Percentiles rank a stretch among this genome's conserved stretches.
Evolutionary conservation across 2,797 vertebrate species (phyloP).

Genomic region (Myotis daubentonii): DNA sequence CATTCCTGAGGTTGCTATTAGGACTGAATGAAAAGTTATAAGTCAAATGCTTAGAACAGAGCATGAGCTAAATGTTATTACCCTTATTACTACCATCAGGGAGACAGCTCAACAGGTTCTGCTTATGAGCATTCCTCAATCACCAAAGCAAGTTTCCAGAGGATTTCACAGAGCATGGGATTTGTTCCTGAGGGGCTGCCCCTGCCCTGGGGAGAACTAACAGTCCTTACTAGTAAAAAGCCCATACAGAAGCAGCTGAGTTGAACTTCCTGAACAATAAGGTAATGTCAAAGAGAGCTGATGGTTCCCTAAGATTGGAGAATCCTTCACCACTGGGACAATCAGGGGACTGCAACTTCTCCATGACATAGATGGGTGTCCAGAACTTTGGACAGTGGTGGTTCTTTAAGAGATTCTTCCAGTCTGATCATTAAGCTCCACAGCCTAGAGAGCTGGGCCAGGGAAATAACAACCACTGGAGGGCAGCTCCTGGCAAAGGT

Average conservation of each 20-base stretch:
- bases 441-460: background rate
- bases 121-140: constrained; percentile 17
- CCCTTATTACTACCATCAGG: background rate
- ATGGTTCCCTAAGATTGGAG: background rate
- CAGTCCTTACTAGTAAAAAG: constrained; percentile 22
- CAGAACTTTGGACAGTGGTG: background rate
- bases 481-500: background rate
- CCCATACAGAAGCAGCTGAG: background rate
- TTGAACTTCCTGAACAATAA: background rate
- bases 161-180: background rate
- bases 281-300: background rate
- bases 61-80: constrained; percentile 15
- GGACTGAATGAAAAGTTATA: constrained; percentile 40
- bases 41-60: constrained; percentile 41
- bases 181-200: background rate
- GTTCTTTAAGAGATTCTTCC: background rate
- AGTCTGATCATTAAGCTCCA: constrained; percentile 4
- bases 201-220: background rate
- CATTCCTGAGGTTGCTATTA: constrained; percentile 43
- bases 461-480: background rate
- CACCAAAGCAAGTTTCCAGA: constrained; percentile 33
- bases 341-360: background rate
- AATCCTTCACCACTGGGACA: background rate
- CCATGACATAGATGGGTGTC: background rate
- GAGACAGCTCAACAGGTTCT: constrained; percentile 27